A percentile compares a stretch with the other conserved stretches of the same genome.
Evolutionary conservation across 2,797 vertebrate genomes (phyloP).

Genomic region (Sebastes elongatus): DNA sequence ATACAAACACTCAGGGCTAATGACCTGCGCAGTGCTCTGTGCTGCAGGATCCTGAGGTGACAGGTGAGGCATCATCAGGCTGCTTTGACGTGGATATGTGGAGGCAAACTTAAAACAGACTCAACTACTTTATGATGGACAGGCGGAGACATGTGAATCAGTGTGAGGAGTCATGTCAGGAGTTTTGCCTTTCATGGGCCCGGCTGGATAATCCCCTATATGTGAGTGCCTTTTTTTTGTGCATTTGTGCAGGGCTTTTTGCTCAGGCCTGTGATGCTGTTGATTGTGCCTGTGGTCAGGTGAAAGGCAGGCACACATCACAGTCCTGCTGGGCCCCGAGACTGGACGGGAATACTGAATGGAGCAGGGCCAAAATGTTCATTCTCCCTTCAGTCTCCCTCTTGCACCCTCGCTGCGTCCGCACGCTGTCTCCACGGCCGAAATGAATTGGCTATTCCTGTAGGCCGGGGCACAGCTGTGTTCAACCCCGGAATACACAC

Average conservation of each 20-base stretch:
- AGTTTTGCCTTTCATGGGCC: slow-evolving; percentile 45
- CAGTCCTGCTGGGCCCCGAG: slow-evolving; percentile 28
- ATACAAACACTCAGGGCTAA: slow-evolving; percentile 28
- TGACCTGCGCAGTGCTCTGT: not conserved
- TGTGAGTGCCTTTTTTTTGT: slow-evolving; percentile 6
- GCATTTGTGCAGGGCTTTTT: slow-evolving; percentile 23
- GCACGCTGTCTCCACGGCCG: slow-evolving; percentile 9
- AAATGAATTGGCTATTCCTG: slow-evolving; percentile 78
- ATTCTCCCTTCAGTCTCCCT: slow-evolving; percentile 12
- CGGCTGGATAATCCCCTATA: slow-evolving; percentile 10
- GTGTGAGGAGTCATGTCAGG: not conserved
- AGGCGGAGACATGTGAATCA: slow-evolving; percentile 33
- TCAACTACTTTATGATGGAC: slow-evolving; percentile 15
- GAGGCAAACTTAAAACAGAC: slow-evolving; percentile 6
- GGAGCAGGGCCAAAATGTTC: slow-evolving; percentile 50
- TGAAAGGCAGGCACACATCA: slow-evolving; percentile 35
- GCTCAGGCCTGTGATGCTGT: slow-evolving; percentile 35
- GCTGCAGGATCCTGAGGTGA: slow-evolving; percentile 18
- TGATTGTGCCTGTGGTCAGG: slow-evolving; percentile 62
- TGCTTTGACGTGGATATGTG: not conserved
- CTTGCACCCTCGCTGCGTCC: not conserved
- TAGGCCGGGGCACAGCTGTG: slow-evolving; percentile 75
- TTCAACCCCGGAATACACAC: slow-evolving; percentile 46
- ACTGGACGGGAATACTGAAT: slow-evolving; percentile 59
- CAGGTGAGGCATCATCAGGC: slow-evolving; percentile 22